Percentiles rank a stretch among this genome's conserved stretches.
Conservation (phyloP, 2,888 invertebrate species). For the Drosophila merina region DNA sequence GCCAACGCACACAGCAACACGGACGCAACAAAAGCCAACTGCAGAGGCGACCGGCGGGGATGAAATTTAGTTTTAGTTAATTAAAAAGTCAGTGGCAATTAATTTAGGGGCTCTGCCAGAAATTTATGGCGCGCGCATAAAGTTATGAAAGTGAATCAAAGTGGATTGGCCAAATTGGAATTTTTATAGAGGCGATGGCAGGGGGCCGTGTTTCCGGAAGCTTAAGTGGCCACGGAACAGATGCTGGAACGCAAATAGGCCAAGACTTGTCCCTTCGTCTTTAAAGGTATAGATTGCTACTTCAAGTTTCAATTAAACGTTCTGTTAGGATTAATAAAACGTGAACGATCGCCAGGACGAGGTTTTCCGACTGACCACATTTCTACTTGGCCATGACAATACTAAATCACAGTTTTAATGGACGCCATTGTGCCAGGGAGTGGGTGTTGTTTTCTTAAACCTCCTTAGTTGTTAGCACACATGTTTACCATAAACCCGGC, state of each 20-base stretch:
- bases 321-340: not conserved
- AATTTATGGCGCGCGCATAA: constrained; percentile 60
- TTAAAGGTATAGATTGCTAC: not conserved
- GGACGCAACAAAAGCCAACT: constrained; percentile 11
- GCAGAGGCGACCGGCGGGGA: not conserved
- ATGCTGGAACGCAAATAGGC: not conserved
- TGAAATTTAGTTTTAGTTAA: constrained; percentile 62
- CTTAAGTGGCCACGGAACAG: not conserved
- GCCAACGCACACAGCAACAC: constrained; percentile 34
- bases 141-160: constrained; percentile 40
- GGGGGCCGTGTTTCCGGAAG: constrained; percentile 2
- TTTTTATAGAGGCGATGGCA: constrained; percentile 10
- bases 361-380: constrained; percentile 15
- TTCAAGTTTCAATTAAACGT: not conserved
- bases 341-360: constrained; percentile 8
- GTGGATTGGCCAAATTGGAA: constrained; percentile 20
- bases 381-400: constrained; percentile 5
- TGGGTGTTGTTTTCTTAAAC: constrained; percentile 50
- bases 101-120: constrained; percentile 42
- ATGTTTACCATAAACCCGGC: constrained; percentile 74
- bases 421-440: constrained; percentile 7
- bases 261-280: not conserved
- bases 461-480: constrained; percentile 69
- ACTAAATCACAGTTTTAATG: constrained; percentile 41
- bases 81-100: constrained; percentile 70